Conservation (phyloP, 2,113 vertebrate genomes). For the Burhinus bistriatus region DNA sequence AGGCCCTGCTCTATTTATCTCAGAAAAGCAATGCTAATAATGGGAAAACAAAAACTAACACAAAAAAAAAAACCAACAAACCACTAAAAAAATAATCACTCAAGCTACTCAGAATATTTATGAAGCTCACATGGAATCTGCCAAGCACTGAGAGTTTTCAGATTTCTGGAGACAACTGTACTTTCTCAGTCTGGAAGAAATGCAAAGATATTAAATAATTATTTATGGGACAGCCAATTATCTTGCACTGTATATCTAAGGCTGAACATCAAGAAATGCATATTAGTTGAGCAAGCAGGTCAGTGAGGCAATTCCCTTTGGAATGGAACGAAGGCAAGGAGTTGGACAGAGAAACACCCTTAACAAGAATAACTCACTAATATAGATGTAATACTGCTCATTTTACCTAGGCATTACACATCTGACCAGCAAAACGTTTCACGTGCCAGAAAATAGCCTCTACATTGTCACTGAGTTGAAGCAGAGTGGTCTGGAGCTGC, state of each 20-base stretch:
- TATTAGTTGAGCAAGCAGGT: conserved; percentile 13
- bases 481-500: not conserved
- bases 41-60: not conserved
- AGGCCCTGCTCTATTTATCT: not conserved
- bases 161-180: not conserved
- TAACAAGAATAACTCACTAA: not conserved
- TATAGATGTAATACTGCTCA: not conserved
- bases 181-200: not conserved
- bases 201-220: conserved; percentile 1
- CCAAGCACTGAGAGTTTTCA: not conserved
- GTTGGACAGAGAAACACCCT: not conserved
- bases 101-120: not conserved
- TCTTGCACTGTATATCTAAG: not conserved
- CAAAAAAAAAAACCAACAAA: not conserved
- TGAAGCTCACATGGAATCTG: not conserved
- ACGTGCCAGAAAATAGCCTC: not conserved
- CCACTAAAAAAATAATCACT: not conserved
- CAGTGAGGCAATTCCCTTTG: not conserved
- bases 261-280: not conserved
- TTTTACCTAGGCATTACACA: not conserved
- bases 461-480: not conserved
- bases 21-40: not conserved
- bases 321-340: not conserved
- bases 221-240: conserved; percentile 3
- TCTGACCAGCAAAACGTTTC: not conserved